Evolutionary conservation across 2,113 vertebrate genomes (phyloP), one percentile per base, ranked within the genome.

Genomic region (Paracyprichromis sp.): DNA sequence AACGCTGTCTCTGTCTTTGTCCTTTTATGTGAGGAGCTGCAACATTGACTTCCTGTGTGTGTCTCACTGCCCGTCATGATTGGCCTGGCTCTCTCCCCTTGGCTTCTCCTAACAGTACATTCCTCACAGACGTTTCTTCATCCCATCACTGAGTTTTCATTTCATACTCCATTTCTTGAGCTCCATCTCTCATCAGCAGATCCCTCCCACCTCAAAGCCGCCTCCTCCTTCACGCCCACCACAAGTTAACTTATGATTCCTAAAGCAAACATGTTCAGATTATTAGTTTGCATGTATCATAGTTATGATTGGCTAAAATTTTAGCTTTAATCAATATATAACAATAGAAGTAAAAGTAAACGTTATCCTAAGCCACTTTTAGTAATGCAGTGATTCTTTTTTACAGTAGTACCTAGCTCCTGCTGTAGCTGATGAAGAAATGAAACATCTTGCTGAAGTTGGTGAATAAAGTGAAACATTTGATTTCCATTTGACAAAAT

Each of bases 51-150:
- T 81, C 88, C 80, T 85, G 63, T 90, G 19, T 50, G 76, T 82
- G 82, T 94, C 80, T 90, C 84, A 63, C 76, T 81, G 76, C 94
- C 93, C 90, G 84, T 89, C 78, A 79, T 95, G 94, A 94, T 96
- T 93, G 95, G 95, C 90, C 92, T 95, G 97, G 96, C 95, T 97
- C 84, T 93, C 92, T 95, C 94, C 96, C 85, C 61, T 88, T 95
- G 95, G 96, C 96, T 91, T 57, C 93, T 94, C 95, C 95, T 56
- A 21, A 79, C 69, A 52, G 12, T 38, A 3, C 38, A 19, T 26
- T 52, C 50, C 69, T 81, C 81, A 66, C 26, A 87, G 12, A 43
- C 7, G 4, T 52, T 21, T 52, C 4, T 26, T 47, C 19, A 9
- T 88, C 76, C 78, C 85, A 81, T 57, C 3, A 2, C 21, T 54